These are phyloP conservation scores for Laspeyria flexula DNA, from an alignment of 2,888 invertebrate species.

Conservation along the genomic window DNA sequence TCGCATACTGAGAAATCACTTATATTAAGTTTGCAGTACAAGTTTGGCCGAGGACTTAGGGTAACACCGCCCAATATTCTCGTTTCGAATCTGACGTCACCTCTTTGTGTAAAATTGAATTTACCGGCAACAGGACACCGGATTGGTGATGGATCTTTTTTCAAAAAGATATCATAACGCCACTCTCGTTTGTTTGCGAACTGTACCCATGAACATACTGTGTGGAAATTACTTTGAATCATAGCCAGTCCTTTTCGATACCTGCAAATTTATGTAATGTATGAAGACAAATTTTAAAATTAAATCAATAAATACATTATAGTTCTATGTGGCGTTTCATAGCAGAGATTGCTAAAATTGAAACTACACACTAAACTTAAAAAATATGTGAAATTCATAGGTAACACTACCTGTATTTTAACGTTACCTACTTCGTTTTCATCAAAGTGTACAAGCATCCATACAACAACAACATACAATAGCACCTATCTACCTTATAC, in stretches of 20 bases:
- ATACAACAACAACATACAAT: too few species aligned
- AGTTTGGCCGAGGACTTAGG: slow-evolving; percentile 95
- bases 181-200: slow-evolving; percentile 94
- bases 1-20: slow-evolving; percentile 98
- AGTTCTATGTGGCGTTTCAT: too few species aligned
- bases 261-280: slow-evolving; percentile 70
- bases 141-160: slow-evolving; percentile 96
- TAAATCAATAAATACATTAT: too few species aligned
- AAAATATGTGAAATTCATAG: too few species aligned
- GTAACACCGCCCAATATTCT: slow-evolving; percentile 98
- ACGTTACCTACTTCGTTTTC: too few species aligned
- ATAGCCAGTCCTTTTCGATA: slow-evolving; percentile 95
- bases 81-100: slow-evolving; percentile 96
- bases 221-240: slow-evolving; percentile 95
- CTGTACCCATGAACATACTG: slow-evolving; percentile 97
- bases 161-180: slow-evolving; percentile 94
- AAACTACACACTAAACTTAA: too few species aligned
- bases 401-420: too few species aligned
- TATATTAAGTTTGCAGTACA: slow-evolving; percentile 96
- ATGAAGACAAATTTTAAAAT: too few species aligned
- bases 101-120: slow-evolving; percentile 96
- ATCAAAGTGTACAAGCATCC: too few species aligned
- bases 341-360: too few species aligned
- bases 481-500: too few species aligned
- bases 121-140: slow-evolving; percentile 98